These are phyloP conservation scores for Trogon melanurus DNA, from an alignment of 2,113 vertebrate species.

Conservation along the genomic window DNA sequence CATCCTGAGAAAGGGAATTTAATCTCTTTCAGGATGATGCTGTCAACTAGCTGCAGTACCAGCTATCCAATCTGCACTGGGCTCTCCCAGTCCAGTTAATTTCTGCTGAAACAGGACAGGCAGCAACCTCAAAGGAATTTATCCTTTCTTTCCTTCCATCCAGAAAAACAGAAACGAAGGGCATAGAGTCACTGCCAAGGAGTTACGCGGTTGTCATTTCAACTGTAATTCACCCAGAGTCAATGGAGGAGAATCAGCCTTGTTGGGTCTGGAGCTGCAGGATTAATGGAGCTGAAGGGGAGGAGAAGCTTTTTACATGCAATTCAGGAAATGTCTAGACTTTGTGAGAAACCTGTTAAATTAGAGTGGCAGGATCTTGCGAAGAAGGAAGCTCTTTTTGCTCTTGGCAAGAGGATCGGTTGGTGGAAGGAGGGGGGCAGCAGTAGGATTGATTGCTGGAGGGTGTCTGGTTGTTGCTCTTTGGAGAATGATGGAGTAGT, in stretches of 20 bases:
- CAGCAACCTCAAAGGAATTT: background rate
- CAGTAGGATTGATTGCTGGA: background rate
- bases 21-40: background rate
- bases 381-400: constrained; percentile 36
- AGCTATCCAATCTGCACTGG: background rate
- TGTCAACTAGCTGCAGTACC: background rate
- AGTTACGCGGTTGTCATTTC: background rate
- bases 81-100: constrained; percentile 3
- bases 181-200: constrained; percentile 21
- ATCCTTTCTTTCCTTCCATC: background rate
- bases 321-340: constrained; percentile 69
- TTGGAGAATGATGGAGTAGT: background rate
- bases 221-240: constrained; percentile 54
- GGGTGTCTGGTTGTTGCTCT: background rate
- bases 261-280: background rate
- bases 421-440: background rate
- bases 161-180: background rate
- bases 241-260: background rate
- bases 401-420: background rate
- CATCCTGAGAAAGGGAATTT: background rate
- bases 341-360: constrained; percentile 43
- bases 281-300: constrained; percentile 50
- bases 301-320: constrained; percentile 56
- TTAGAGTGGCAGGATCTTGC: constrained; percentile 16
- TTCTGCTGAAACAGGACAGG: background rate